phyloP scores from a whole-genome alignment of 2,888 invertebrate genomes.

The Frankliniella fusca region DNA sequence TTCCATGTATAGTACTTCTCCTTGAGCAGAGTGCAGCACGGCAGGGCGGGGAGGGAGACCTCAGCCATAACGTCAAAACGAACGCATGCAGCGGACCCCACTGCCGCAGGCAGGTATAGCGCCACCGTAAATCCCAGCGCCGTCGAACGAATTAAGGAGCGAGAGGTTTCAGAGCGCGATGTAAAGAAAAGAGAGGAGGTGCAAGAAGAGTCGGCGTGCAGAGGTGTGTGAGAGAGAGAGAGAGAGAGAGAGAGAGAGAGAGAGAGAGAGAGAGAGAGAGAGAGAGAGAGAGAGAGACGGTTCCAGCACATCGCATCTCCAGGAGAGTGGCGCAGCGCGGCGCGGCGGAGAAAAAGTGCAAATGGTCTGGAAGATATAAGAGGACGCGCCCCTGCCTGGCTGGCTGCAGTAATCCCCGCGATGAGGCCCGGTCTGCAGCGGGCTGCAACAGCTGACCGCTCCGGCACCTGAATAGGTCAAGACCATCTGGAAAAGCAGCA shows the following conservation, averaged over 20 bases:
- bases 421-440: neutral
- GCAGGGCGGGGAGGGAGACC: too few relatives aligned
- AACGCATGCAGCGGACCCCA: too few relatives aligned
- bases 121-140: neutral
- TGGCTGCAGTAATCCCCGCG: neutral
- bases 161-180: neutral
- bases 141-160: neutral
- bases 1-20: too few relatives aligned
- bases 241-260: neutral
- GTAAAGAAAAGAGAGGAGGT: neutral
- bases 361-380: conserved; percentile 22
- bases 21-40: too few relatives aligned
- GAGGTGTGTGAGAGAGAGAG: neutral
- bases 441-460: too few relatives aligned
- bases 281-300: neutral
- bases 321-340: neutral
- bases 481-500: too few relatives aligned
- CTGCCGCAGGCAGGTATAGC: neutral
- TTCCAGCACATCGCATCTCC: neutral
- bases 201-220: neutral
- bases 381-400: neutral
- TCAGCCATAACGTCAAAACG: too few relatives aligned
- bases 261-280: neutral
- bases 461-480: too few relatives aligned
- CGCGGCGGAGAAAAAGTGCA: neutral